phyloP scores from a whole-genome alignment of 2,888 invertebrate species.

The Urechis unicinctus region DNA sequence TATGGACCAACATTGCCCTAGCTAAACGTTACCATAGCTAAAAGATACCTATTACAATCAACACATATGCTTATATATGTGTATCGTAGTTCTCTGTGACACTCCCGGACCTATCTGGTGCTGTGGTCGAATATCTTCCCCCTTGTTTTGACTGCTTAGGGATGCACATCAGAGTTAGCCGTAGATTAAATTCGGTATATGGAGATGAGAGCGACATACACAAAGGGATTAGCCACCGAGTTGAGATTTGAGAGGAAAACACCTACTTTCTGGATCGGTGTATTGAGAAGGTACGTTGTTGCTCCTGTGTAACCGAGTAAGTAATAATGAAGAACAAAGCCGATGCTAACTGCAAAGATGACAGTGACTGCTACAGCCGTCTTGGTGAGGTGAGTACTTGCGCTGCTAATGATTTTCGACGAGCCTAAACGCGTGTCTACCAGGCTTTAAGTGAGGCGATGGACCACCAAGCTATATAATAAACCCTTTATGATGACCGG shows the following conservation, averaged over 20 bases:
- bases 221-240: slow-evolving; percentile 15
- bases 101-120: too few species aligned
- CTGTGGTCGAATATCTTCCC: too few species aligned
- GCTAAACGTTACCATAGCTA: too few species aligned
- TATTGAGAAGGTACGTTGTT: slow-evolving; percentile 9
- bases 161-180: slow-evolving; percentile 11
- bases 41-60: too few species aligned
- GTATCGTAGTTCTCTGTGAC: too few species aligned
- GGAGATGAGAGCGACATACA: slow-evolving; percentile 18
- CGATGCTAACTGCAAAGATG: slow-evolving; percentile 17
- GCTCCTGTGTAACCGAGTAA: slow-evolving; percentile 17
- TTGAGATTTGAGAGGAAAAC: slow-evolving; percentile 19
- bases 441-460: slow-evolving; percentile 4
- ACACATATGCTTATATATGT: too few species aligned
- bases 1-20: too few species aligned
- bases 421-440: slow-evolving; percentile 10
- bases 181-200: slow-evolving; percentile 12
- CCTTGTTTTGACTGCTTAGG: too few species aligned
- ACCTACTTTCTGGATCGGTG: slow-evolving; percentile 15
- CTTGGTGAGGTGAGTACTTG: slow-evolving; percentile 16
- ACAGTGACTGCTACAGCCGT: slow-evolving; percentile 17
- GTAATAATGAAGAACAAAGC: slow-evolving; percentile 19
- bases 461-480: slow-evolving; percentile 12
- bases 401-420: slow-evolving; percentile 12
- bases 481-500: slow-evolving; percentile 16